Evolutionary conservation across 35 echinoderm and acorn worm genomes (phyloP).

Genomic region (Holothuria glaberrima): DNA sequence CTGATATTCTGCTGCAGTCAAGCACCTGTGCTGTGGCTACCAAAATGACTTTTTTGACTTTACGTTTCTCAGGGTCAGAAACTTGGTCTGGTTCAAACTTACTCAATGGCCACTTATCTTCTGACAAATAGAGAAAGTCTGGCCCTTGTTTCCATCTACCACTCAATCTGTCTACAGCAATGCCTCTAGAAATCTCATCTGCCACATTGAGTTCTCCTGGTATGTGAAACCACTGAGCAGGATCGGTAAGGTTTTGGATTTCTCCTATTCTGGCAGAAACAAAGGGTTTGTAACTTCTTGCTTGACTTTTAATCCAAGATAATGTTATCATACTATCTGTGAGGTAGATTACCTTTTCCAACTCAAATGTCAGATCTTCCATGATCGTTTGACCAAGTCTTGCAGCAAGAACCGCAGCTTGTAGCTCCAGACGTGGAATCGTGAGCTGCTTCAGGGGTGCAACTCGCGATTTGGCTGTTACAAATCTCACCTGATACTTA

Average conservation of each 20-base stretch:
- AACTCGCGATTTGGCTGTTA: conserved; percentile 71
- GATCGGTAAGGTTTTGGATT: conserved; percentile 66
- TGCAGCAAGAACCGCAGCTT: conserved; percentile 56
- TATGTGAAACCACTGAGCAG: conserved; percentile 14
- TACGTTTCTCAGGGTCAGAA: conserved; percentile 31
- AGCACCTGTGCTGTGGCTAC: not conserved
- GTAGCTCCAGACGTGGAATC: conserved; percentile 59
- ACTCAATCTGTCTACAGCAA: not conserved
- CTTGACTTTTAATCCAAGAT: conserved; percentile 56
- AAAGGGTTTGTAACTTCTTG: conserved; percentile 68
- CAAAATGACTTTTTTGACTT: conserved; percentile 8
- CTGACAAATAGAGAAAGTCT: conserved; percentile 51
- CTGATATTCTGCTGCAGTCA: conserved; percentile 44
- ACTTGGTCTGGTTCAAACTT: conserved; percentile 5
- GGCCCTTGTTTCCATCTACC: conserved; percentile 63
- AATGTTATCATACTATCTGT: conserved; percentile 67
- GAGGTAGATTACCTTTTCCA: conserved; percentile 46
- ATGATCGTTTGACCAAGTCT: conserved; percentile 42
- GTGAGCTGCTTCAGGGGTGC: conserved; percentile 66
- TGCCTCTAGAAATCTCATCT: conserved; percentile 66
- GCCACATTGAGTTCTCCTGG: conserved; percentile 70
- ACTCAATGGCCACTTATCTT: conserved; percentile 63
- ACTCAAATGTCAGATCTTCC: conserved; percentile 17
- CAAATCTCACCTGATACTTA: conserved; percentile 51
- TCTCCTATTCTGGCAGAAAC: conserved; percentile 71